These are phyloP conservation scores for Scartelaos histophorus DNA, from an alignment of 2,113 vertebrate genomes.

Conservation along the genomic window DNA sequence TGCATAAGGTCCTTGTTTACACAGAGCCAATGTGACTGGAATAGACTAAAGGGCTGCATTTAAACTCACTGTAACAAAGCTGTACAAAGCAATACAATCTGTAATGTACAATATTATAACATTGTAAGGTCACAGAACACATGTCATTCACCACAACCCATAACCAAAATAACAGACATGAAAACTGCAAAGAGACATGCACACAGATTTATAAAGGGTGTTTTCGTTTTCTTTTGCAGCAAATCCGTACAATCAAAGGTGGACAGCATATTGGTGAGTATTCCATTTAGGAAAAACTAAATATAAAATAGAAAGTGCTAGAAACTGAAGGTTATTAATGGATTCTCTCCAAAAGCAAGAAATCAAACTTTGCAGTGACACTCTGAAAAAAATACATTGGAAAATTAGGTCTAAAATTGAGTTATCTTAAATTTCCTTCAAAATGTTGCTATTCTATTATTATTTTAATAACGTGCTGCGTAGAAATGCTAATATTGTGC, in stretches of 20 bases:
- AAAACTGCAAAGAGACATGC: not conserved
- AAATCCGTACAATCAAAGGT: slow-evolving; percentile 99
- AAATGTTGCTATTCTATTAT: too few relatives aligned
- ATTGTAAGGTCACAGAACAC: not conserved
- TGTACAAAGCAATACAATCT: not conserved
- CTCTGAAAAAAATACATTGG: too few relatives aligned
- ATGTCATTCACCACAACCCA: not conserved
- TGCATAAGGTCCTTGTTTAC: not conserved
- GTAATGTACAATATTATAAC: not conserved
- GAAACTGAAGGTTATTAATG: too few relatives aligned
- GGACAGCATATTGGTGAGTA: slow-evolving; percentile 99
- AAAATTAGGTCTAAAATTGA: too few relatives aligned
- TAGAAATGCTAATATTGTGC: too few relatives aligned
- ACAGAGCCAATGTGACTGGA: not conserved
- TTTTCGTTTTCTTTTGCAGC: slow-evolving; percentile 76
- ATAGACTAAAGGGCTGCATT: not conserved
- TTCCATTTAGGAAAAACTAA: not conserved
- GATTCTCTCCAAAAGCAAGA: too few relatives aligned
- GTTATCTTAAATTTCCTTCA: too few relatives aligned
- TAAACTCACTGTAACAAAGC: not conserved
- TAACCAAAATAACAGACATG: not conserved
- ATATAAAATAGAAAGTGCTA: not conserved
- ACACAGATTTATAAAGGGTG: not conserved
- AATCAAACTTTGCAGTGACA: too few relatives aligned
- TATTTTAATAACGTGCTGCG: too few relatives aligned